Conservation (phyloP, 2,113 vertebrate genomes). For the Phyllopteryx taeniolatus region DNA sequence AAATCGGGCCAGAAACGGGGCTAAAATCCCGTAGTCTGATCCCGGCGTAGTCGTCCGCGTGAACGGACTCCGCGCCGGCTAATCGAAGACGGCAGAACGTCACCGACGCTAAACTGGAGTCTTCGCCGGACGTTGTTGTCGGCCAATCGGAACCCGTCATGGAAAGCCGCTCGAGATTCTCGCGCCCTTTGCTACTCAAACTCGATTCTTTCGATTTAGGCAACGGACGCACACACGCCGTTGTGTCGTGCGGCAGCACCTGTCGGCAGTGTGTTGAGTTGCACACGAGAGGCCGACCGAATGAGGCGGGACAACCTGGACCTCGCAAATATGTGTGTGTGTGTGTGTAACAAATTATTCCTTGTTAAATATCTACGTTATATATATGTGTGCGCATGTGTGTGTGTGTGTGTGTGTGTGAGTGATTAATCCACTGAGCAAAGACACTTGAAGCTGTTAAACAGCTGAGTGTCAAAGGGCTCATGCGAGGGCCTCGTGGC, state of each 20-base stretch:
- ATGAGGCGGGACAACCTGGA: slow-evolving; percentile 59
- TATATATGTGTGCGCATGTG: not conserved
- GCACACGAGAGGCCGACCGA: slow-evolving; percentile 35
- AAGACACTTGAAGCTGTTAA: slow-evolving; percentile 64
- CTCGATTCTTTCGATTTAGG: not conserved
- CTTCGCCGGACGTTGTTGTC: not conserved
- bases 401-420: slow-evolving; percentile 29
- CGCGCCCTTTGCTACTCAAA: not conserved
- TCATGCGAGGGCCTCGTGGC: slow-evolving; percentile 64
- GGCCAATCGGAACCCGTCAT: not conserved
- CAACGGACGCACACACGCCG: slow-evolving; percentile 14
- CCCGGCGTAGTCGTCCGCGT: too few relatives aligned
- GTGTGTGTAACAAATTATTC: slow-evolving; percentile 27
- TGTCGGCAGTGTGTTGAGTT: slow-evolving; percentile 64
- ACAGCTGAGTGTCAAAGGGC: slow-evolving; percentile 72
- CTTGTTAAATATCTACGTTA: slow-evolving; percentile 41
- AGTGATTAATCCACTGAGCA: slow-evolving; percentile 54
- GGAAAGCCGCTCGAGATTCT: not conserved
- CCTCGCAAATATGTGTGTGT: slow-evolving; percentile 11
- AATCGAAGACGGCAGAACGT: slow-evolving; percentile 17
- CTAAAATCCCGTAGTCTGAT: too few relatives aligned
- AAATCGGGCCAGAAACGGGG: too few relatives aligned
- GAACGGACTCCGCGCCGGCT: too few relatives aligned
- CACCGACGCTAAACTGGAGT: slow-evolving; percentile 13
- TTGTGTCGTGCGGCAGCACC: slow-evolving; percentile 64